Conservation (phyloP, 2,888 invertebrate genomes). For the Spilosoma lubricipeda region DNA sequence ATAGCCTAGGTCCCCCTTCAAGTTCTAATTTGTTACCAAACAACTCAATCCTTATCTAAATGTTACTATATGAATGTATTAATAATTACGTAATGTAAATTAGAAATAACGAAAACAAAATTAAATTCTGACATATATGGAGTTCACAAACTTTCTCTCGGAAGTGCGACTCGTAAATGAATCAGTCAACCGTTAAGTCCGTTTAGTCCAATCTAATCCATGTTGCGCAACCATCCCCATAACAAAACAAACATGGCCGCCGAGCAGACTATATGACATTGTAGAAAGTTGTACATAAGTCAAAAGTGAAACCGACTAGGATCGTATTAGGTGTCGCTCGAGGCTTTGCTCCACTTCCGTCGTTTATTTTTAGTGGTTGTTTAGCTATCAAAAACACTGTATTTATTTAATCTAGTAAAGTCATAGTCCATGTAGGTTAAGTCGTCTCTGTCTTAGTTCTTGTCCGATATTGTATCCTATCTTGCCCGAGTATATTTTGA, state of each 20-base stretch:
- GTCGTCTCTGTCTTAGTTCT: conserved; percentile 5
- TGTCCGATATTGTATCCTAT: neutral
- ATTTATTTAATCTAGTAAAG: conserved; percentile 16
- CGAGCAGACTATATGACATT: conserved; percentile 19
- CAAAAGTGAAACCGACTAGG: conserved; percentile 54
- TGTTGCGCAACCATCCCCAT: conserved; percentile 59
- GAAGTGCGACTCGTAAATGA: neutral
- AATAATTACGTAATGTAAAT: neutral
- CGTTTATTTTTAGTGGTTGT: conserved; percentile 33
- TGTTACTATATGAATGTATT: neutral
- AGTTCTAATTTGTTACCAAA: neutral
- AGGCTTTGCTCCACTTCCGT: conserved; percentile 48
- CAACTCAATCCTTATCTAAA: neutral
- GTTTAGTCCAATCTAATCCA: conserved; percentile 45
- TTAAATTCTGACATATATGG: conserved; percentile 13
- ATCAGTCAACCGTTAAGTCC: conserved; percentile 31
- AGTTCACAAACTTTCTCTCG: conserved; percentile 39
- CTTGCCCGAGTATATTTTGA: no score
- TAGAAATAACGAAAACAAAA: conserved; percentile 7
- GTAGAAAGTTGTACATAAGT: conserved; percentile 66
- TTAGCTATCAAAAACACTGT: conserved; percentile 38
- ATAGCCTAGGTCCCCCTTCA: no score
- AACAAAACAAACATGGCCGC: conserved; percentile 52
- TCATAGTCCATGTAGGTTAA: conserved; percentile 8
- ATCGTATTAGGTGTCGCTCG: conserved; percentile 44